Percentiles rank a stretch among this genome's conserved stretches.
These are phyloP conservation scores for Papilio polytes DNA, from an alignment of 1,140 invertebrate species.

Conservation along the genomic window DNA sequence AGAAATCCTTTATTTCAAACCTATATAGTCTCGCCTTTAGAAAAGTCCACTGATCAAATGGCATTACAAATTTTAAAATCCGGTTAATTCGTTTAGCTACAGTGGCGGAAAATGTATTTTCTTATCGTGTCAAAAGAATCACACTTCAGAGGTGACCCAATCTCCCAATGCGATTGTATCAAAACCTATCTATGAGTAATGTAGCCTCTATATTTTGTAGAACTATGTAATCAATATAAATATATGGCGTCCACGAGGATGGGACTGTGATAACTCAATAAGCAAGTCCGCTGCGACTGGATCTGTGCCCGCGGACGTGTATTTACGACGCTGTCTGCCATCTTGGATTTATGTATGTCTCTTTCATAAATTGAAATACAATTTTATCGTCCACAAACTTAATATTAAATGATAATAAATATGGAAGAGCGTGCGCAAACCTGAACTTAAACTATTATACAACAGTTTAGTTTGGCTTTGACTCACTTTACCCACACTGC, in stretches of 20 bases:
- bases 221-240: slow-evolving; percentile 47
- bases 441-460: too few relatives aligned
- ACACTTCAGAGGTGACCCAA: not conserved
- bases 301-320: slow-evolving; percentile 42
- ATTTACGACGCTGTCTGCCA: slow-evolving; percentile 47
- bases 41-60: not conserved
- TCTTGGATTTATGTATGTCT: slow-evolving; percentile 45
- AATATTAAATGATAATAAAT: not conserved
- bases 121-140: not conserved
- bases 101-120: not conserved
- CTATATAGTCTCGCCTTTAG: too few relatives aligned
- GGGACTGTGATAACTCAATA: slow-evolving; percentile 54
- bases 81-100: not conserved
- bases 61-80: not conserved
- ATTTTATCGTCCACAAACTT: not conserved
- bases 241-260: slow-evolving; percentile 38
- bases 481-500: too few relatives aligned
- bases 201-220: slow-evolving; percentile 10
- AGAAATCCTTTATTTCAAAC: too few relatives aligned
- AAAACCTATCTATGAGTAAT: slow-evolving; percentile 4
- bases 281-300: slow-evolving; percentile 42
- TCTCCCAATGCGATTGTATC: not conserved
- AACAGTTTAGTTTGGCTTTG: too few relatives aligned
- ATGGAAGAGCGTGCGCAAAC: not conserved
- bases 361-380: slow-evolving; percentile 29